Evolutionary conservation across 2,113 vertebrate genomes (phyloP).

Genomic region (Eonycteris spelaea): DNA sequence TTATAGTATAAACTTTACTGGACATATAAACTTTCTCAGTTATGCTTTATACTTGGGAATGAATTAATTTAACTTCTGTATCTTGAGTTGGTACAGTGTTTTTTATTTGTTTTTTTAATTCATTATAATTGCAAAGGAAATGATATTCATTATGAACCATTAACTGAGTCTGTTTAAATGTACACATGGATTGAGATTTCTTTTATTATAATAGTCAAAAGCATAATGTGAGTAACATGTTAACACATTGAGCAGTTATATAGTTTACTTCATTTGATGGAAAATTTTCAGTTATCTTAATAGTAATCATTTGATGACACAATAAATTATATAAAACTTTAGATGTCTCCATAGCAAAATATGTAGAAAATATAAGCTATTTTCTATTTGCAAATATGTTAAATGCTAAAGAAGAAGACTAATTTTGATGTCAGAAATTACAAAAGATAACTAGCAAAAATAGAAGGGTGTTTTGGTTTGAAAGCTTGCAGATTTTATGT

Average conservation of each 20-base stretch:
- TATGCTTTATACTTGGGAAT: background rate
- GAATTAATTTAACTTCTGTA: background rate
- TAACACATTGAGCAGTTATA: background rate
- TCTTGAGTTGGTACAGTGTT: background rate
- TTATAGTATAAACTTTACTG: background rate
- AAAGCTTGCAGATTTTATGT: background rate
- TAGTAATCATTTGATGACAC: background rate
- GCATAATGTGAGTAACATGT: background rate
- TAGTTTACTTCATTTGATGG: background rate
- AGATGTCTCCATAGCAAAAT: conserved; percentile 1
- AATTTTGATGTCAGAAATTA: background rate
- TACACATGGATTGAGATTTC: background rate
- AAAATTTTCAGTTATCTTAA: background rate
- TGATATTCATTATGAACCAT: background rate
- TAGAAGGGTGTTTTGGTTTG: background rate
- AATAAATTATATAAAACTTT: background rate
- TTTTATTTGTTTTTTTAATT: conserved; percentile 15
- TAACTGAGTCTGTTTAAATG: background rate
- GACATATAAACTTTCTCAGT: background rate
- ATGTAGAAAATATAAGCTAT: background rate
- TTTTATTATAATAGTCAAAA: conserved; percentile 3
- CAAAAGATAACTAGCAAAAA: conserved; percentile 12
- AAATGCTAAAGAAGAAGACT: background rate
- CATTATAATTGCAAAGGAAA: background rate
- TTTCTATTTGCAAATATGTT: conserved; percentile 26